Evolutionary conservation across 2,797 vertebrate genomes (phyloP), one percentile per base, ranked within the genome.

Genomic region (Dryobates pubescens): DNA sequence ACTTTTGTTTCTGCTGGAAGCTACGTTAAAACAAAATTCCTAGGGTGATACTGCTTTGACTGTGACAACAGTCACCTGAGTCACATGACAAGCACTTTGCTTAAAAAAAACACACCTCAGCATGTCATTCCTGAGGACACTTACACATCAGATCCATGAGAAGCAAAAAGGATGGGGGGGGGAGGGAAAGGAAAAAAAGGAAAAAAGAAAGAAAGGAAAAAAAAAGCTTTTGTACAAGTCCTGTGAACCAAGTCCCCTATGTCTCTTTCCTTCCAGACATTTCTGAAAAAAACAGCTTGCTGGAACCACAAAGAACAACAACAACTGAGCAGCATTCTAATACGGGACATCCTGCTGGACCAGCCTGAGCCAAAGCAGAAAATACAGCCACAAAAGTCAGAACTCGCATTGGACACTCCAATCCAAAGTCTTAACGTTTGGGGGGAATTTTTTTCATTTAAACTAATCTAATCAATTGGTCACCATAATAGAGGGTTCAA

Each of bases 1-100:
- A 93, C 93, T 95, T 95, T 96, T 95, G 87, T 95, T 95, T 95
- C 77, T 95, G 92, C 69, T 95, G 89, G 88, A 90, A 95, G 75
- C 62, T 89, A 74, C 86, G 93, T 77, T 92, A 59, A 89, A 93
- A 84, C 81, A 86, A 84, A 95, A 92, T 93, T 95, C 82, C 74
- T 91, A 71, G 74, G 92, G 89, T 88, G 93, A 95, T 74, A 75
- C 65, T 91, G 56, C 83, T 88, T 91, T 7, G 10, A 68, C 62
- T 2, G 4, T 11, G 18, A 92, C 77, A 79, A 82, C 78, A 80
- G 82, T 62, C 91, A 95, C 91, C 94, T 93, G 91, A 93, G 87
- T 94, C 85, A 92, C 3, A 77, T 82, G 91, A 93, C 43, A 82
- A 89, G 43, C 24, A 17, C 71, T 91, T 82, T 62, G 62, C 74